A percentile compares a stretch with the other conserved stretches of the same genome.
These are phyloP conservation scores for Falco peregrinus DNA, from an alignment of 2,797 vertebrate genomes.

Conservation along the genomic window DNA sequence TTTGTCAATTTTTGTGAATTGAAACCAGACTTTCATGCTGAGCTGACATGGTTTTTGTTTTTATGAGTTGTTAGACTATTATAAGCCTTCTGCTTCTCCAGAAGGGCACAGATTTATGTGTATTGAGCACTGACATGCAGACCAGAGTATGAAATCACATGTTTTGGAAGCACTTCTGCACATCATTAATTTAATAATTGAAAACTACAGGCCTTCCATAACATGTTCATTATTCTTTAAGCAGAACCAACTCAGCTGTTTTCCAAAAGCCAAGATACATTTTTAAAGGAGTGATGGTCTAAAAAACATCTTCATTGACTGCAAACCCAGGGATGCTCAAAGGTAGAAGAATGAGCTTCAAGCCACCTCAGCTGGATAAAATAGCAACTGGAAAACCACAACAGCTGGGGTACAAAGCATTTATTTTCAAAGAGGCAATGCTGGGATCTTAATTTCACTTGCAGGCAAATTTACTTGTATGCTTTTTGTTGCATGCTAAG, in stretches of 20 bases:
- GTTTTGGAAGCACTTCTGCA: conserved; percentile 21
- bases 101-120: background rate
- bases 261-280: background rate
- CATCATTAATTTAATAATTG: conserved; percentile 1
- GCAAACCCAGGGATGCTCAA: background rate
- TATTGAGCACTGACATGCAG: background rate
- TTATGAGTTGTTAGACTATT: conserved; percentile 12
- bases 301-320: background rate
- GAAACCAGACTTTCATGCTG: conserved; percentile 2
- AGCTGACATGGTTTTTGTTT: background rate
- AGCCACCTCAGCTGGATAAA: background rate
- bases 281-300: background rate
- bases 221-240: background rate
- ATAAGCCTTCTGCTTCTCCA: conserved; percentile 2
- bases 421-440: background rate
- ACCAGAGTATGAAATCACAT: conserved; percentile 5
- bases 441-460: background rate
- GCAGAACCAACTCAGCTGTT: background rate
- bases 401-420: background rate
- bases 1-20: conserved; percentile 26
- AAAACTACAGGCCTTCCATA: background rate
- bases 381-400: background rate
- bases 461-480: conserved; percentile 7
- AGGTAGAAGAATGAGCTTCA: background rate
- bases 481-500: background rate